Evolutionary conservation across 2,113 vertebrate species (phyloP), one percentile per base, ranked within the genome.

Genomic region (Myiozetetes cayanensis): DNA sequence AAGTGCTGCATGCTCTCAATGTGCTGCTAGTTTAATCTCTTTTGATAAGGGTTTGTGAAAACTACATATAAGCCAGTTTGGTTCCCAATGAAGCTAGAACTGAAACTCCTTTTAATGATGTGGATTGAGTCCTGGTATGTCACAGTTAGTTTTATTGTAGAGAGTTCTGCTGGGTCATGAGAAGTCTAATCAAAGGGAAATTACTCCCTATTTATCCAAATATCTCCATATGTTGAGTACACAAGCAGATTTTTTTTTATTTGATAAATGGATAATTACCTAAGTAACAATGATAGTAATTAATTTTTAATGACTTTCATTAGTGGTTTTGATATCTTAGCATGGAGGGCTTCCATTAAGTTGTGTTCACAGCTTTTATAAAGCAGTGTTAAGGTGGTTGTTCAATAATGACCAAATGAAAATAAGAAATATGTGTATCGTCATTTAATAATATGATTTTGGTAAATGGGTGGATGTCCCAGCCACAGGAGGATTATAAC

Each of bases 191-290:
- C 66, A 62, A 59, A 77, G 15, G 66, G 50, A 91, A 95, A 28
- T 80, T 77, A 70, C 39, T 82, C 55, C 37, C 59, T 80, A 28
- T 72, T 74, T 72, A 50, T 89, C 61, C 79, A 89, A 58, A 49
- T 88, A 56, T 39, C n/a, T 67, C 47, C 19, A 6, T 63, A 41
- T 67, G 13, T 14, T 89, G 72, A 84, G 10, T 93, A 65, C 25
- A 50, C 63, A 85, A 80, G 33, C 55, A 78, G 55, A 14, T 52
- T 62, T 75, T 81, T 90, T 92, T 82, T 8, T 77, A 44, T 72
- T 75, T 92, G 50, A n/a, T 81, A 58, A 89, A 87, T 84, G n/a
- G 93, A 50, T 93, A 74, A 88, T 67, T 94, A 70, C 68, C 13
- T 30, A 74, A 90, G 65, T 89, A 90, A 61, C 20, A 86, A 62